Evolutionary conservation across 2,797 vertebrate genomes (phyloP), one percentile per base, ranked within the genome.

Genomic region (Hipposideros larvatus): DNA sequence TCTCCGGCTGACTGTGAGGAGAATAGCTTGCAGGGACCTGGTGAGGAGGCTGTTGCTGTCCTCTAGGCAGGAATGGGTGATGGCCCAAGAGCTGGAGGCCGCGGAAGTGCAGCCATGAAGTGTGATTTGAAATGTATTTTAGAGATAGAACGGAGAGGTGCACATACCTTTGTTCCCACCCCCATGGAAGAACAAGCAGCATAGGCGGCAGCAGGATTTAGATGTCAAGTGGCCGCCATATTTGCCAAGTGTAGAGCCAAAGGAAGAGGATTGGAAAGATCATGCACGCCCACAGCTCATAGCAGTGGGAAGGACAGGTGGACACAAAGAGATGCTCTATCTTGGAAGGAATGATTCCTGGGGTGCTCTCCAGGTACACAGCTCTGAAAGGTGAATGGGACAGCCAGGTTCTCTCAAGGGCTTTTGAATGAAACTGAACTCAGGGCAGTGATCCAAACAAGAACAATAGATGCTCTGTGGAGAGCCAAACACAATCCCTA

Each of bases 391-490:
- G 21, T 3, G 3, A 61, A 53, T 11, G 9, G 1, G 0, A 74
- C 43, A 51, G 88, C 83, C 94, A 90, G 70, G 79, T 77, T 51
- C 80, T 95, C 71, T 90, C 26, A 75, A 77, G 86, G 3, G 0
- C 48, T 92, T 91, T 66, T 28, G 61, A 77, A 82, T 53, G 88
- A 93, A 93, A 57, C 59, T 4, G 26, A 95, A 37, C 53, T 37
- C 18, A 74, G 63, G 96, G 85, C 90, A 79, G 59, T 6, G n/a
- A 63, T 87, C 85, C 93, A 96, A 84, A 70, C 11, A 26, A 77
- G 80, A 97, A 93, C 85, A 93, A 95, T 37, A 71, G 18, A 5
- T 21, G 11, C 34, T 96, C 90, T 94, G 89, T 95, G 82, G 61
- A 34, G 57, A 26, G 66, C 10, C 2, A 0, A 70, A 71, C 28